These are phyloP conservation scores for Psittacara wagleri DNA, from an alignment of 2,113 vertebrate genomes.

Conservation along the genomic window DNA sequence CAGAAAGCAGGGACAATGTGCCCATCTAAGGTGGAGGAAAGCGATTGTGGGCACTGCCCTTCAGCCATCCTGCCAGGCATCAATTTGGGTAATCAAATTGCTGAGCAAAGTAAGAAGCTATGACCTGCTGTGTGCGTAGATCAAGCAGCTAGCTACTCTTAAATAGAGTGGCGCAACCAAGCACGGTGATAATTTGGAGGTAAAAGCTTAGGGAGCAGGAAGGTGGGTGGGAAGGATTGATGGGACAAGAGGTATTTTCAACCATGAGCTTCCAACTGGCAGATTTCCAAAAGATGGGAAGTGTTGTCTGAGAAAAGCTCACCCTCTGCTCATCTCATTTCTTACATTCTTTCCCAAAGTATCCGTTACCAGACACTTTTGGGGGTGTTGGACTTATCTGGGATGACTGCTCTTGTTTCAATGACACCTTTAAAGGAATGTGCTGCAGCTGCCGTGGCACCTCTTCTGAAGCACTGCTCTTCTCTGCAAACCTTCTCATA, in stretches of 20 bases:
- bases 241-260: conserved; percentile 3
- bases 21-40: conserved; percentile 49
- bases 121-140: not conserved
- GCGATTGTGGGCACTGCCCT: not conserved
- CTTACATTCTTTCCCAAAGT: conserved; percentile 27
- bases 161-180: not conserved
- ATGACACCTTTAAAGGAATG: not conserved
- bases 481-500: not conserved
- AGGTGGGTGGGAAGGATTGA: not conserved
- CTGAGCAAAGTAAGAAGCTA: not conserved
- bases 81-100: not conserved
- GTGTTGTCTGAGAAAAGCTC: conserved; percentile 3
- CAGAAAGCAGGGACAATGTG: not conserved
- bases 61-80: not conserved
- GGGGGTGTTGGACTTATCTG: conserved; percentile 6
- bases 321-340: not conserved
- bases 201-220: not conserved
- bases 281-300: conserved; percentile 34
- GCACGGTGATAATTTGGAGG: not conserved
- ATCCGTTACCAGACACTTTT: not conserved
- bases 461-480: not conserved
- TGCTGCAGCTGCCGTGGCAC: not conserved
- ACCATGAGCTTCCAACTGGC: not conserved
- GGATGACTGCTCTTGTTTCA: not conserved
- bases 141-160: not conserved